phyloP scores from a whole-genome alignment of 1,140 invertebrate genomes.

The Hydropsyche tenuis region DNA sequence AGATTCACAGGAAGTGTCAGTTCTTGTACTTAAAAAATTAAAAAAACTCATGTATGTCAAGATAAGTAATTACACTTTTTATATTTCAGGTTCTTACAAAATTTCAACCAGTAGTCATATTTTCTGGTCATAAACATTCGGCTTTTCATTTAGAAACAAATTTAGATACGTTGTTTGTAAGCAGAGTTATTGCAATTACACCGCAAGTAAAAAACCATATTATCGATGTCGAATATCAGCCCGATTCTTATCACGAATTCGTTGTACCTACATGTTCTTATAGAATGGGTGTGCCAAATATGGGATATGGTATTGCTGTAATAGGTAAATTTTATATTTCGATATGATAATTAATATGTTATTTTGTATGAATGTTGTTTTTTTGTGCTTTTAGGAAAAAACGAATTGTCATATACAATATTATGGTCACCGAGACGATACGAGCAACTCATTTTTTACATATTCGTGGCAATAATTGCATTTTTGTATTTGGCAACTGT shows the following conservation, averaged over 20 bases:
- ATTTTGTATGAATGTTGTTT: slow-evolving; percentile 25
- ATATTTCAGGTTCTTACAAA: slow-evolving; percentile 67
- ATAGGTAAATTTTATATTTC: slow-evolving; percentile 68
- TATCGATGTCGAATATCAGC: slow-evolving; percentile 55
- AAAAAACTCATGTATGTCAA: too few relatives aligned
- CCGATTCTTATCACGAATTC: slow-evolving; percentile 76
- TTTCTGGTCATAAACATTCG: slow-evolving; percentile 85
- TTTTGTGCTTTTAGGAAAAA: slow-evolving; percentile 55
- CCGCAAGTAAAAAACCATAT: slow-evolving; percentile 51
- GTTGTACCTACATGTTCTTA: slow-evolving; percentile 93
- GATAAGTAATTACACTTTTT: background rate
- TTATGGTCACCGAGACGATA: slow-evolving; percentile 60
- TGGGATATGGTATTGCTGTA: slow-evolving; percentile 84
- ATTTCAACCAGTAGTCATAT: slow-evolving; percentile 78
- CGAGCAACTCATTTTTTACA: slow-evolving; percentile 55
- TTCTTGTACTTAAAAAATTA: background rate
- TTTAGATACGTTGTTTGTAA: slow-evolving; percentile 55
- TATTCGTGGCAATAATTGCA: slow-evolving; percentile 50
- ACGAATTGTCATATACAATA: slow-evolving; percentile 55
- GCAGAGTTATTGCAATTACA: slow-evolving; percentile 52
- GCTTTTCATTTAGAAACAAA: slow-evolving; percentile 53
- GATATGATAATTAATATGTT: slow-evolving; percentile 33
- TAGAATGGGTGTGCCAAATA: slow-evolving; percentile 85
- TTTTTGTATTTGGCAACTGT: slow-evolving; percentile 35
- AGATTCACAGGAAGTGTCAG: slow-evolving; percentile 42